Conservation (phyloP, 2,797 vertebrate genomes). For the Eutrigla gurnardus region DNA sequence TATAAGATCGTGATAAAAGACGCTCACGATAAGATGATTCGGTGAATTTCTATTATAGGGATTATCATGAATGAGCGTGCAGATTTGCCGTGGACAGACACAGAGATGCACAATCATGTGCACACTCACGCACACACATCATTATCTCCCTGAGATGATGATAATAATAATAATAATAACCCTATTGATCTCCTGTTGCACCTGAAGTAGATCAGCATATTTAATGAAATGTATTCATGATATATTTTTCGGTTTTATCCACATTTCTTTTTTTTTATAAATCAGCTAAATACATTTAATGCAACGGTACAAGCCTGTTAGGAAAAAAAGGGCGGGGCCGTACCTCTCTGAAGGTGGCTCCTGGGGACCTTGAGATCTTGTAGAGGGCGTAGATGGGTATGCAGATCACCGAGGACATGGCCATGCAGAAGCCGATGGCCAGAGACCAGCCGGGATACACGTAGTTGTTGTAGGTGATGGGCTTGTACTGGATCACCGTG, state of each 20-base stretch:
- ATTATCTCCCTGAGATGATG: background rate
- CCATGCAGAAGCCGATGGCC: constrained; percentile 94
- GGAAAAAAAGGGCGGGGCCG: background rate
- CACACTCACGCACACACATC: background rate
- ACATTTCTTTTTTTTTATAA: too few relatives aligned
- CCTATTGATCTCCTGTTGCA: too few relatives aligned
- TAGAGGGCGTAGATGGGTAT: constrained; percentile 95
- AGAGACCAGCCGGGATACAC: constrained; percentile 94
- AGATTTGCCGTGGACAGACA: background rate
- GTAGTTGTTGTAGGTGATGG: constrained; percentile 96
- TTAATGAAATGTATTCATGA: too few relatives aligned
- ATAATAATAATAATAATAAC: too few relatives aligned
- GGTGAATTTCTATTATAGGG: too few relatives aligned
- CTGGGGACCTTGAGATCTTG: constrained; percentile 91
- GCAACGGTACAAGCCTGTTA: background rate
- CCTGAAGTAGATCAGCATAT: too few relatives aligned
- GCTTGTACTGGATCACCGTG: constrained; percentile 98
- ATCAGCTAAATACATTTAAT: too few relatives aligned
- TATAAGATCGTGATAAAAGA: too few relatives aligned
- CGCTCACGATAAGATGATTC: too few relatives aligned
- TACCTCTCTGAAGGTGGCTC: constrained; percentile 94
- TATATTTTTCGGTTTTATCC: too few relatives aligned
- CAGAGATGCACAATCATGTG: background rate
- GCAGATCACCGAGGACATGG: constrained; percentile 95
- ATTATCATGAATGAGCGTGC: background rate